Conservation (phyloP, 2,113 vertebrate species). For the Centropus bengalensis region DNA sequence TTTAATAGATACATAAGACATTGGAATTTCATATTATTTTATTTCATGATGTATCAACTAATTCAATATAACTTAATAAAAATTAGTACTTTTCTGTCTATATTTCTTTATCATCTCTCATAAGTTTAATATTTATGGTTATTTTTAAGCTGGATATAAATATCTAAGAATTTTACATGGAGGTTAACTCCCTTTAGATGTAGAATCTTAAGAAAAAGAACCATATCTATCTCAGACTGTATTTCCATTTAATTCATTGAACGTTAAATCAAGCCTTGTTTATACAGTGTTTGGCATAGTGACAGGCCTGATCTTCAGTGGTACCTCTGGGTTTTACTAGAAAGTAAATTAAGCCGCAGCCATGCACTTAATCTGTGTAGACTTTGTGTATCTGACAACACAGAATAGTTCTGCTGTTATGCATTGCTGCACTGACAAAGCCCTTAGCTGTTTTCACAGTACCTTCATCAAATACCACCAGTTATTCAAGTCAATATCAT, state of each 20-base stretch:
- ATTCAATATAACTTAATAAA: background rate
- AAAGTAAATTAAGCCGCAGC: background rate
- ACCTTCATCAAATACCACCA: background rate
- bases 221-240: background rate
- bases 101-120: background rate
- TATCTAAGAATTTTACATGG: background rate
- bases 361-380: background rate
- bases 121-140: background rate
- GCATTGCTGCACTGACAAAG: background rate
- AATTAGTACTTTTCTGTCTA: background rate
- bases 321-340: background rate
- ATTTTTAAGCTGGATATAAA: background rate
- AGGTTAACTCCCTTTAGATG: background rate
- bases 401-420: background rate
- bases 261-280: slow-evolving; percentile 28
- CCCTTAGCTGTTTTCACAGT: background rate
- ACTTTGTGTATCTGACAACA: background rate
- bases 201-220: background rate
- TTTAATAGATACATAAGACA: background rate
- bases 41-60: background rate
- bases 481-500: background rate
- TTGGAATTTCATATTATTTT: slow-evolving; percentile 6
- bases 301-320: slow-evolving; percentile 13
- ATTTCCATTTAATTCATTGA: background rate
- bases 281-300: background rate